Evolutionary conservation across 2,888 invertebrate species (phyloP).

Genomic region (Lycophotia porphyrea): DNA sequence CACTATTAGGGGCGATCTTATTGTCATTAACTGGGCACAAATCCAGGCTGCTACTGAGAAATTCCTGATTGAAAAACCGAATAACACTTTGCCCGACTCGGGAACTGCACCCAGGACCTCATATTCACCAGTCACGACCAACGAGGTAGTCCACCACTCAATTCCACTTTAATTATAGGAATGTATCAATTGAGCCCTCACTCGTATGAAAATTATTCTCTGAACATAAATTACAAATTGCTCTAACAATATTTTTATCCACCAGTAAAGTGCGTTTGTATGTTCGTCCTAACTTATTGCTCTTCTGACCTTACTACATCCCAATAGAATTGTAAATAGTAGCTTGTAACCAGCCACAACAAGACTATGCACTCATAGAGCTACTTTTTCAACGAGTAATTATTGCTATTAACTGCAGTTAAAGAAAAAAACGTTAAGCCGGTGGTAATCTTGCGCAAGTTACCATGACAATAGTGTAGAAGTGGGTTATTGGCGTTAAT

Average conservation of each 20-base stretch:
- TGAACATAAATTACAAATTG: background rate
- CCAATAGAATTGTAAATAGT: background rate
- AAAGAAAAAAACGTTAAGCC: conserved; percentile 32
- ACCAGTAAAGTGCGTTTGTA: conserved; percentile 2
- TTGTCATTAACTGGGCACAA: background rate
- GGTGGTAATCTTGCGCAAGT: conserved; percentile 41
- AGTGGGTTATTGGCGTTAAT: conserved; percentile 34
- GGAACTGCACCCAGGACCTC: background rate
- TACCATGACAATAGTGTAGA: conserved; percentile 39
- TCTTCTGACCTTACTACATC: background rate
- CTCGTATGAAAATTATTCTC: background rate
- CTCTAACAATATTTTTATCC: background rate
- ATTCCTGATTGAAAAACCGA: background rate
- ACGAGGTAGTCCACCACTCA: background rate
- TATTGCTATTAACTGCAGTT: conserved; percentile 50
- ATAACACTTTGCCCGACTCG: background rate
- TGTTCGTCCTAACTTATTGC: background rate
- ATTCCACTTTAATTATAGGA: background rate
- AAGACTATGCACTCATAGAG: conserved; percentile 21
- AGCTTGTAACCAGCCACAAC: conserved; percentile 17
- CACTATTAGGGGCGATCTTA: background rate
- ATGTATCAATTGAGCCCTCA: background rate
- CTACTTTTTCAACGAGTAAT: conserved; percentile 40
- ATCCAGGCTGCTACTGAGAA: background rate
- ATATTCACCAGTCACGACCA: background rate